Percentiles rank a stretch among this genome's conserved stretches.
phyloP scores from a whole-genome alignment of 1,140 invertebrate species.

The Drosophila melanica region DNA sequence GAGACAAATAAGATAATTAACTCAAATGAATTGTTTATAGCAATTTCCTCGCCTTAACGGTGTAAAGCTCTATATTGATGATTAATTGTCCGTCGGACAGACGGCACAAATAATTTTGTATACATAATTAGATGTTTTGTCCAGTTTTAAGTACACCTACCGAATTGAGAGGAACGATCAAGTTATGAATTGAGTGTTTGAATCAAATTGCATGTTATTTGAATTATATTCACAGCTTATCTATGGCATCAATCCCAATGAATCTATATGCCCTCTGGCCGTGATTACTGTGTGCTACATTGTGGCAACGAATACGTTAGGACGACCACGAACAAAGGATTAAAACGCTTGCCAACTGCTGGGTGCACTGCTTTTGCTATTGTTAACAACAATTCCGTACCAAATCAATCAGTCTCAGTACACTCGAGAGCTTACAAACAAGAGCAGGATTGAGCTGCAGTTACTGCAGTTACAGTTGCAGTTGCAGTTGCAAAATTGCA shows the following conservation, averaged over 20 bases:
- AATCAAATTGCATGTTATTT: not conserved
- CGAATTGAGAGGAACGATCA: not conserved
- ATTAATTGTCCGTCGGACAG: too few relatives aligned
- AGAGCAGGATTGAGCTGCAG: slow-evolving; percentile 2
- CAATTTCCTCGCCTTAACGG: too few relatives aligned
- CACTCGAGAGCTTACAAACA: slow-evolving; percentile 19
- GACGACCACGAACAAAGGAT: not conserved
- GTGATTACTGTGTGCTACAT: not conserved
- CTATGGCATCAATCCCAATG: not conserved
- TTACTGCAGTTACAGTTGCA: not conserved
- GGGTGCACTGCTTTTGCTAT: slow-evolving; percentile 43
- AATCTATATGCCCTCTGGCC: not conserved
- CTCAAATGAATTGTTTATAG: too few relatives aligned
- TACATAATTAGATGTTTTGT: too few relatives aligned
- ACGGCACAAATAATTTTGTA: too few relatives aligned
- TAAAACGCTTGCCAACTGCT: not conserved
- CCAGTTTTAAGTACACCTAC: too few relatives aligned
- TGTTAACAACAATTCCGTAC: slow-evolving; percentile 53
- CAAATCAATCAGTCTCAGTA: slow-evolving; percentile 48
- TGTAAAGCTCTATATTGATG: too few relatives aligned
- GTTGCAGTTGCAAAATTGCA: slow-evolving; percentile 18
- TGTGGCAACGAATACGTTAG: not conserved
- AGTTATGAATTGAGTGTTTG: not conserved
- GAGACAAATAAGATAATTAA: too few relatives aligned
- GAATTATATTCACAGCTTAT: not conserved